Conservation (phyloP, 1,140 invertebrate species). For the Cydia fagiglandana region DNA sequence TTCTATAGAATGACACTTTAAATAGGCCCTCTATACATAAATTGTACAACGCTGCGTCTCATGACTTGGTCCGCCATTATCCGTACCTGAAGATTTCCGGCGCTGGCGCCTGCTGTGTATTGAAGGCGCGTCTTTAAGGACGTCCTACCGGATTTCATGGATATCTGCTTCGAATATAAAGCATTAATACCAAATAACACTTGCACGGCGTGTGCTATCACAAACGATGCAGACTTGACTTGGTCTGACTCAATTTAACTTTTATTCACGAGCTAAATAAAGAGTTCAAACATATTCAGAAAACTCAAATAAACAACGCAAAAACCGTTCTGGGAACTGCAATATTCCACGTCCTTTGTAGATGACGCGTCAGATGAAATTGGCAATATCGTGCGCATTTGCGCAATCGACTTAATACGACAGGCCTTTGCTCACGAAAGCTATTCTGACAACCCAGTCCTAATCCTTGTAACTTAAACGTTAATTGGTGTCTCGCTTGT, state of each 20-base stretch:
- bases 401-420: slow-evolving; percentile 10
- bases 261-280: too few species aligned
- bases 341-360: slow-evolving; percentile 11
- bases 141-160: too few species aligned
- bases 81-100: background rate
- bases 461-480: background rate
- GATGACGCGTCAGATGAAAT: slow-evolving; percentile 2
- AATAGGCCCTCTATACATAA: background rate
- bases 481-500: too few species aligned
- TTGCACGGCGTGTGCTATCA: too few species aligned
- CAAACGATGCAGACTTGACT: too few species aligned
- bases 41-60: background rate
- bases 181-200: too few species aligned
- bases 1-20: too few species aligned
- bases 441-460: background rate
- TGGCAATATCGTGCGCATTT: slow-evolving; percentile 2
- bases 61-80: background rate
- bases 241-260: too few species aligned
- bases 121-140: background rate
- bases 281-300: too few species aligned
- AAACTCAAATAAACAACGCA: background rate
- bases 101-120: background rate
- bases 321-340: background rate
- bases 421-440: background rate
- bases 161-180: background rate